These are phyloP conservation scores for Hydropsyche tenuis DNA, from an alignment of 1,140 invertebrate species.

Conservation along the genomic window DNA sequence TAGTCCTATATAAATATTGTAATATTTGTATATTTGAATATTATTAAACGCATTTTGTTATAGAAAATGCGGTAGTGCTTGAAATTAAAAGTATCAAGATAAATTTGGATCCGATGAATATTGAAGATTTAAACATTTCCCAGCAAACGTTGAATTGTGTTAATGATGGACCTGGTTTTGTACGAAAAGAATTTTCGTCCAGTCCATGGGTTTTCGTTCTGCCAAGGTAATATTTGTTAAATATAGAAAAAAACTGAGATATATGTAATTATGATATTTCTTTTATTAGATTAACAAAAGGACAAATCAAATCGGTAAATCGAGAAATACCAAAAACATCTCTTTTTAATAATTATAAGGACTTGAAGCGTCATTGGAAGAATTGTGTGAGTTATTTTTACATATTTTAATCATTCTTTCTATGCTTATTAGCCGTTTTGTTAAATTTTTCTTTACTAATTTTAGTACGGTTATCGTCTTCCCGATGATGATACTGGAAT, in stretches of 20 bases:
- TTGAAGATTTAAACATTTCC: slow-evolving; percentile 18
- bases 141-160: slow-evolving; percentile 11
- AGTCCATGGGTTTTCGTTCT: slow-evolving; percentile 56
- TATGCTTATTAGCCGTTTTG: slow-evolving; percentile 4
- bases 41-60: neutral
- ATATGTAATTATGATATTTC: too few relatives aligned
- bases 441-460: neutral
- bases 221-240: slow-evolving; percentile 55
- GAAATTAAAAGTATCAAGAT: neutral
- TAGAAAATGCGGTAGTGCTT: neutral
- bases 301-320: slow-evolving; percentile 53
- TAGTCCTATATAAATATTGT: too few relatives aligned
- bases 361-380: slow-evolving; percentile 62
- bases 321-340: slow-evolving; percentile 53
- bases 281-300: slow-evolving; percentile 58
- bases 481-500: slow-evolving; percentile 55
- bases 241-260: neutral
- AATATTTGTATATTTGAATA: too few relatives aligned
- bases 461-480: slow-evolving; percentile 61
- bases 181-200: slow-evolving; percentile 48
- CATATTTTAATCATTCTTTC: neutral
- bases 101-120: neutral
- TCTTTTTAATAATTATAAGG: slow-evolving; percentile 58
- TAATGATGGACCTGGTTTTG: neutral
- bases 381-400: slow-evolving; percentile 58